Evolutionary conservation across 2,797 vertebrate species (phyloP).

Genomic region (Paramormyrops hopkinsi): DNA sequence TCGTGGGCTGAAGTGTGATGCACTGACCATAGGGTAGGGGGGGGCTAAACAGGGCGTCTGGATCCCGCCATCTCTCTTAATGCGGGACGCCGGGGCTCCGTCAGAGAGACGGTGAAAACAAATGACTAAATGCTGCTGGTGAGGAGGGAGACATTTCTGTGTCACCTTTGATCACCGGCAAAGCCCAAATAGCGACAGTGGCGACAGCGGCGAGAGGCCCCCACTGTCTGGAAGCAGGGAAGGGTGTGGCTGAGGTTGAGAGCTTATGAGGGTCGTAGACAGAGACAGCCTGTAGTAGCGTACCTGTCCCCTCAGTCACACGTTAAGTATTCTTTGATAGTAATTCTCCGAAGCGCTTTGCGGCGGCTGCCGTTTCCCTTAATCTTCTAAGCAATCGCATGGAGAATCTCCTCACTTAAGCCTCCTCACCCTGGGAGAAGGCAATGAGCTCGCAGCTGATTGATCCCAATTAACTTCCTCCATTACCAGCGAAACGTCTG

Average conservation of each 20-base stretch:
- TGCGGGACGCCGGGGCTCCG: not conserved
- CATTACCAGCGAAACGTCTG: slow-evolving; percentile 29
- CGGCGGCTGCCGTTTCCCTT: slow-evolving; percentile 6
- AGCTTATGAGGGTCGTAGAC: not conserved
- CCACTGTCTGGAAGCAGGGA: not conserved
- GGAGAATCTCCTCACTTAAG: slow-evolving; percentile 36
- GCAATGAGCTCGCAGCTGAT: slow-evolving; percentile 37
- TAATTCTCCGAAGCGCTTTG: slow-evolving; percentile 11
- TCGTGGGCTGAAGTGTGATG: not conserved
- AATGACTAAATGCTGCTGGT: not conserved
- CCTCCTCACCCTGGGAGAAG: slow-evolving; percentile 31
- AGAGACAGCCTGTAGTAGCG: not conserved
- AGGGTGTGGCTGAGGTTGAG: not conserved
- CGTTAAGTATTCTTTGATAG: not conserved
- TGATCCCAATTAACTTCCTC: slow-evolving; percentile 49
- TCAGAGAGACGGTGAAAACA: not conserved
- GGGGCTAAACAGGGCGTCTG: not conserved
- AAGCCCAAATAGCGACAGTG: not conserved
- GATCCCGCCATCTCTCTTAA: not conserved
- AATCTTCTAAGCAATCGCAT: slow-evolving; percentile 41
- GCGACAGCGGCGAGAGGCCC: not conserved
- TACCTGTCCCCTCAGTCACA: not conserved
- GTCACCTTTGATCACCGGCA: not conserved
- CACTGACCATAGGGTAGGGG: not conserved
- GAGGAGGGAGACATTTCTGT: not conserved